phyloP scores from a whole-genome alignment of 2,888 invertebrate genomes.

The Eudiplozoon nipponicum region DNA sequence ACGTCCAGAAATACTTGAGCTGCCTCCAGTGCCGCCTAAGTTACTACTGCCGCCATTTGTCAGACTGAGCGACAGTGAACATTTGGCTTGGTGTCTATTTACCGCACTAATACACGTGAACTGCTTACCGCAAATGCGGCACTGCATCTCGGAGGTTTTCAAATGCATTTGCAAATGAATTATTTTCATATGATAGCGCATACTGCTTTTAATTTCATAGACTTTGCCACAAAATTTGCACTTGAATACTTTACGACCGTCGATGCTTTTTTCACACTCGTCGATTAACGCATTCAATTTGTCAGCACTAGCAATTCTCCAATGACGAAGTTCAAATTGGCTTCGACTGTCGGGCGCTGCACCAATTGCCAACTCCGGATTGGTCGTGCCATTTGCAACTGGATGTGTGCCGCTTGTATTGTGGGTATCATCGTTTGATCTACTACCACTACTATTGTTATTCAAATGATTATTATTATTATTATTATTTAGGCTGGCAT shows the following conservation, averaged over 20 bases:
- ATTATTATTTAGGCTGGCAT: too few relatives aligned
- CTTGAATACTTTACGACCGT: neutral
- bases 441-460: too few relatives aligned
- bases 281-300: neutral
- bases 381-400: too few relatives aligned
- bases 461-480: too few relatives aligned
- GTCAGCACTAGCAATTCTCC: neutral
- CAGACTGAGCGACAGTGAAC: neutral
- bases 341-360: too few relatives aligned
- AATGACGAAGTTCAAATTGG: conserved; percentile 2
- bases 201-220: conserved; percentile 5
- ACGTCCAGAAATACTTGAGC: too few relatives aligned
- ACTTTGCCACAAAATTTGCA: conserved; percentile 5
- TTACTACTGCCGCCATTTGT: too few relatives aligned
- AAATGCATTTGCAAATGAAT: conserved; percentile 1
- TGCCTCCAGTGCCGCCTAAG: too few relatives aligned
- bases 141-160: conserved; percentile 2
- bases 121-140: conserved; percentile 1
- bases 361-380: too few relatives aligned
- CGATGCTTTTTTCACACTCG: neutral
- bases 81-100: conserved; percentile 2
- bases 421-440: too few relatives aligned
- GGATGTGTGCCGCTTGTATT: too few relatives aligned
- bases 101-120: conserved; percentile 1
- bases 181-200: conserved; percentile 5